Evolutionary conservation across 2,113 vertebrate species (phyloP).

Genomic region (Melanerpes formicivorus): DNA sequence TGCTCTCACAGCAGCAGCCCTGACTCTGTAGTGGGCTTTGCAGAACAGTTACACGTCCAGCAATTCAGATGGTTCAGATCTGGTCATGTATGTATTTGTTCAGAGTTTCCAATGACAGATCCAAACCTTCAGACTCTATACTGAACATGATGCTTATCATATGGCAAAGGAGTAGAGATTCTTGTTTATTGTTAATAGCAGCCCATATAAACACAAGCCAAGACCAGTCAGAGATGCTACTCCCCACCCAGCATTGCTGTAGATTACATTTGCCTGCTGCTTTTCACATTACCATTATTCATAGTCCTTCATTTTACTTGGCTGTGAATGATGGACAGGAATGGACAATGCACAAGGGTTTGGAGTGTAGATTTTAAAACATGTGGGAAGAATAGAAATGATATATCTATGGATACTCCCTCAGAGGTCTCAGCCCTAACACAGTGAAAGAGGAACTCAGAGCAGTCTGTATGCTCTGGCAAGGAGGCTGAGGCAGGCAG

Average conservation of each 20-base stretch:
- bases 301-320: not conserved
- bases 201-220: not conserved
- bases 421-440: not conserved
- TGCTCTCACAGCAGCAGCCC: slow-evolving; percentile 5
- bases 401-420: not conserved
- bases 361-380: slow-evolving; percentile 34
- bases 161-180: slow-evolving; percentile 8
- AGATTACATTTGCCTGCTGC: slow-evolving; percentile 25
- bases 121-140: not conserved
- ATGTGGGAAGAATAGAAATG: slow-evolving; percentile 20
- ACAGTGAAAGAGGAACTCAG: not conserved
- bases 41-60: slow-evolving; percentile 7
- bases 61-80: not conserved
- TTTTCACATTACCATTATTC: slow-evolving; percentile 48
- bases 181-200: slow-evolving; percentile 53
- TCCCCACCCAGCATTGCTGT: not conserved
- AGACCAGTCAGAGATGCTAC: not conserved
- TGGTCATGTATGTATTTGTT: not conserved
- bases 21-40: not conserved
- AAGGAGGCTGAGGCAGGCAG: not conserved
- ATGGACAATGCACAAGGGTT: not conserved
- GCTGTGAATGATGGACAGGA: not conserved
- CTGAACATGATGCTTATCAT: slow-evolving; percentile 13
- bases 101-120: slow-evolving; percentile 1
- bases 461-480: not conserved